Evolutionary conservation across 1,140 invertebrate genomes (phyloP), one percentile per base, ranked within the genome.

Genomic region (Cecropterus lyciades): DNA sequence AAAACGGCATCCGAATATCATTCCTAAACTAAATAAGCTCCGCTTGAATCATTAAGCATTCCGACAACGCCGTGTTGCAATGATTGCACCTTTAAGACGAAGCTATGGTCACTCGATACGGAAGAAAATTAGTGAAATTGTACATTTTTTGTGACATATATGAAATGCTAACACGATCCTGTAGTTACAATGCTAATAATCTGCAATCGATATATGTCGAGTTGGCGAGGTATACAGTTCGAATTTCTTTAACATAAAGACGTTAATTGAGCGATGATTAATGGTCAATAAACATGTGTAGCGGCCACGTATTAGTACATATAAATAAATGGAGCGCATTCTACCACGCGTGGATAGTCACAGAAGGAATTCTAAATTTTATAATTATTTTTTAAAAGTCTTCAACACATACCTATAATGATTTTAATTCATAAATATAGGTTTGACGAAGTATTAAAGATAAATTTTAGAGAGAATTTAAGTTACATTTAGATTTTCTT

Each of bases 41-140:
- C 7, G 30, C 20, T 59, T 43, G 20, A 59, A 59, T 59, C 55
- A 59, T 45, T 45, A 59, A 59, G 55, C 55, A 59, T 59, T 59
- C 55, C 55, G 11, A 17, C 52, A 11, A 14, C 42, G 17, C 13
- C 40, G 27, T 30, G 42, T 45, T 30, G 42, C 55, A 59, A 59
- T 43, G 20, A 59, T 59, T 59, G 55, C 55, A 46, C 20, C 27
- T n/a, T 30, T 24, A 16, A 37, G 55, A 13, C 40, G 55, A 43
- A 17, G 53, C 53, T 42, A 42, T 42, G 55, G 55, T 16, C 55
- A 46, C 15, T 16, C 40, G 30, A 30, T 45, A 43, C 55, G 20
- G 55, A 45, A 10, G 55, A 59, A 59, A 59, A 59, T 42, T 30
- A 43, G 55, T 59, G 24, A 59, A 59, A 59, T 45, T 13, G 55